A percentile compares a stretch with the other conserved stretches of the same genome.
Conservation (phyloP, 2,797 vertebrate genomes). For the Steatocranus sp. region DNA sequence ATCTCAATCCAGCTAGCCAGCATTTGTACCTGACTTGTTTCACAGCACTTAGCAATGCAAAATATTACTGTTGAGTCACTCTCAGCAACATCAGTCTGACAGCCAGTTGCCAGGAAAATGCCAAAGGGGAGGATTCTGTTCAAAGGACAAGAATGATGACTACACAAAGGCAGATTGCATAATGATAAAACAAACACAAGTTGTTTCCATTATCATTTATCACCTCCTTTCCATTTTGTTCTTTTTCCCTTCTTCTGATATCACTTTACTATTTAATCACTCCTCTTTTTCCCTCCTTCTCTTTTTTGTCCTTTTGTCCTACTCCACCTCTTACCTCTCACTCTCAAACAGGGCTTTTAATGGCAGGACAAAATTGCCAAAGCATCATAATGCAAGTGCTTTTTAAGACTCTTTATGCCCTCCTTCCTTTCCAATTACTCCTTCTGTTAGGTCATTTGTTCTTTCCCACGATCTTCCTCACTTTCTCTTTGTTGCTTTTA, state of each 20-base stretch:
- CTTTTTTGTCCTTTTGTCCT: neutral
- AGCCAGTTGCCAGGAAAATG: slow-evolving; percentile 14
- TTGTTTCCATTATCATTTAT: neutral
- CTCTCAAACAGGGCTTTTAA: neutral
- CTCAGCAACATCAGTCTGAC: slow-evolving; percentile 4
- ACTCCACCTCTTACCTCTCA: neutral
- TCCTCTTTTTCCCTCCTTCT: neutral
- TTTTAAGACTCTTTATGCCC: neutral
- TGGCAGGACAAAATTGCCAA: neutral
- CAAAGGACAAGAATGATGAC: neutral
- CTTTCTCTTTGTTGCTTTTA: neutral
- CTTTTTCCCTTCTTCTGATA: neutral
- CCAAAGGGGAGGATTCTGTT: neutral
- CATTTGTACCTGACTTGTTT: neutral
- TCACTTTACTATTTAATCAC: neutral
- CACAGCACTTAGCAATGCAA: neutral
- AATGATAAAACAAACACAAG: neutral
- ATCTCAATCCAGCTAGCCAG: neutral
- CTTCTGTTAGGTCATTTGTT: neutral
- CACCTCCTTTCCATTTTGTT: neutral
- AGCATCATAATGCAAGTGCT: neutral
- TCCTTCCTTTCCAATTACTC: neutral
- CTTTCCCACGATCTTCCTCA: neutral
- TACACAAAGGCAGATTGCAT: slow-evolving; percentile 12
- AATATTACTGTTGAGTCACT: neutral